Evolutionary conservation across 2,888 invertebrate genomes (phyloP), one percentile per base, ranked within the genome.

Genomic region (Seira musarum): DNA sequence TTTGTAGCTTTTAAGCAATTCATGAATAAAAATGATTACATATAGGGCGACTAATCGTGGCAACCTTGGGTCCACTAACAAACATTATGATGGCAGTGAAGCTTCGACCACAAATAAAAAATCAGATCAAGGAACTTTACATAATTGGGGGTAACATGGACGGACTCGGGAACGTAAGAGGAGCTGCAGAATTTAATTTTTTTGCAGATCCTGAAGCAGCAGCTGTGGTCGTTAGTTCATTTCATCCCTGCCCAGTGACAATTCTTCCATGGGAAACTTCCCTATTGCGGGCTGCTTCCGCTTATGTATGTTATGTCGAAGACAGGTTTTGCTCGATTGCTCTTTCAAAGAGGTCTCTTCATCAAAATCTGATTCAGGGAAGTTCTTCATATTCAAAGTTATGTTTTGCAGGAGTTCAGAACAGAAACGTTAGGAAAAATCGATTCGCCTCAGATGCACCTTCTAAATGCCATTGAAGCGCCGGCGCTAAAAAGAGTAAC

Each of bases 151-250:
- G 87, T 65, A 87, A 85, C 72, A 80, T 82, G 35, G 40, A 83
- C 57, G 85, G 84, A 74, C 88, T 90, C 22, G 93, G 93, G 19
- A 93, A 93, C 87, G 88, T 89, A 21, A 91, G 92, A 1, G 88
- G 91, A 8, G 69, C 73, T 40, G 94, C 93, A 0, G 95, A 95
- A 89, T 95, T 93, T 87, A 95, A 95, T 89, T 95, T 95, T 88
- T 91, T 91, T 83, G 89, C 89, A 24, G 95, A 95, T 89, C 94
- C 95, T 0, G 95, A 95, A 88, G 93, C 94, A 1, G 94, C 93
- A 0, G 90, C 92, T 85, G 92, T 94, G 64, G 92, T 93, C n/a
- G 88, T 95, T 15, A 89, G 91, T 22, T 89, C 91, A 40, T 88
- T 88, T 63, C 90, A 89, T 74, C 40, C 83, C 8, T 88, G 89